Percentiles rank a stretch among this genome's conserved stretches.
Evolutionary conservation across 2,797 vertebrate genomes (phyloP).

Genomic region (Denticeps clupeoides): DNA sequence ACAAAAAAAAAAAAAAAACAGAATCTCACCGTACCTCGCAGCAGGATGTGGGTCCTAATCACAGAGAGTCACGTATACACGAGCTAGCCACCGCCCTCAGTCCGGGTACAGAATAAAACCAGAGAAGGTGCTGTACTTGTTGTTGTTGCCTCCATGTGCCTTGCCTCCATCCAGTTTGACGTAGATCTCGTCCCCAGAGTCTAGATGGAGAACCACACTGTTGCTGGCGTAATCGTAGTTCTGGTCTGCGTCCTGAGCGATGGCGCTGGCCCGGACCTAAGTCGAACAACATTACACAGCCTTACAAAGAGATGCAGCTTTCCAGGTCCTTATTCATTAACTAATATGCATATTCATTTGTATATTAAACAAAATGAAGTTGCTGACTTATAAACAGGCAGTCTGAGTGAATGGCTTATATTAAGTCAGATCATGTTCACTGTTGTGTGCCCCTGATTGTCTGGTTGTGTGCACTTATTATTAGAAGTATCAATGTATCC

Average conservation of each 20-base stretch:
- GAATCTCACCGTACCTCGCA: slow-evolving; percentile 2
- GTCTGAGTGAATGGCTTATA: too few relatives aligned
- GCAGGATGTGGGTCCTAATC: slow-evolving; percentile 2
- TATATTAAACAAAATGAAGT: too few relatives aligned
- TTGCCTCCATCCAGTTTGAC: slow-evolving; percentile 95
- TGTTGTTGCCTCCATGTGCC: slow-evolving; percentile 97
- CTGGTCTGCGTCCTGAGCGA: slow-evolving; percentile 94
- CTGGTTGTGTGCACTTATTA: too few relatives aligned
- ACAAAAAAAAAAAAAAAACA: slow-evolving; percentile 15
- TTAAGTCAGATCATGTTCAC: too few relatives aligned
- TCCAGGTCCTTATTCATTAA: too few relatives aligned
- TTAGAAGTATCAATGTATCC: too few relatives aligned
- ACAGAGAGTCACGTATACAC: slow-evolving; percentile 10
- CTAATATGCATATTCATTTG: too few relatives aligned
- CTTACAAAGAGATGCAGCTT: too few relatives aligned
- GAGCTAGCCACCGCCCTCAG: slow-evolving; percentile 40
- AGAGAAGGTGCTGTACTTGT: slow-evolving; percentile 99
- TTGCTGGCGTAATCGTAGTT: slow-evolving; percentile 98
- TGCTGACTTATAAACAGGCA: too few relatives aligned
- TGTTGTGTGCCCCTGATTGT: too few relatives aligned
- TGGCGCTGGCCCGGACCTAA: slow-evolving; percentile 94
- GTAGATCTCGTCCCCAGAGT: slow-evolving; percentile 92
- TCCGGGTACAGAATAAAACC: slow-evolving; percentile 94
- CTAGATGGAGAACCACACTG: slow-evolving; percentile 90
- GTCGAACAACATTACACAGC: too few relatives aligned